phyloP scores from a whole-genome alignment of 2,113 vertebrate species.

The Elgaria multicarinata region DNA sequence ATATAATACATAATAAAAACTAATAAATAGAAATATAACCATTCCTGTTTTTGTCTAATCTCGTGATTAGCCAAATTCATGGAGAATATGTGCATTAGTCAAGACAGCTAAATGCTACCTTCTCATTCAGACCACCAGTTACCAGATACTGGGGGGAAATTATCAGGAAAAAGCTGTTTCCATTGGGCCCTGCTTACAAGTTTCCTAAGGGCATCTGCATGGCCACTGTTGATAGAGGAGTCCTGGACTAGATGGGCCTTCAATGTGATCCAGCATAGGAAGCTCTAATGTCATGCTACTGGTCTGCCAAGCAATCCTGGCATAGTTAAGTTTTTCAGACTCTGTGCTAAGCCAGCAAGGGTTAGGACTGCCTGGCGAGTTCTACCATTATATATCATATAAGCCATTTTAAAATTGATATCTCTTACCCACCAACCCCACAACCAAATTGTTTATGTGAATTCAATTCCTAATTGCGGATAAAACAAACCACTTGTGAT shows the following conservation, averaged over 20 bases:
- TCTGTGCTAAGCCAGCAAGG: not conserved
- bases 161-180: not conserved
- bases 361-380: slow-evolving; percentile 19
- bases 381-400: slow-evolving; percentile 50
- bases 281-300: not conserved
- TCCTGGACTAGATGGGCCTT: not conserved
- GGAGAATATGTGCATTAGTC: too few relatives aligned
- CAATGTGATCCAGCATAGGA: not conserved
- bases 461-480: slow-evolving; percentile 71
- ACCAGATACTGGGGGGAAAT: not conserved
- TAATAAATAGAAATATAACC: not conserved
- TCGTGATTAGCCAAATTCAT: not conserved
- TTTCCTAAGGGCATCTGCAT: not conserved
- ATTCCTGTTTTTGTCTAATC: not conserved
- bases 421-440: slow-evolving; percentile 34
- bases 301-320: not conserved
- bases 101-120: not conserved
- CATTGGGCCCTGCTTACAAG: not conserved
- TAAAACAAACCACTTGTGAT: slow-evolving; percentile 66
- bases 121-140: not conserved
- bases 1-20: not conserved
- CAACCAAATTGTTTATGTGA: slow-evolving; percentile 61
- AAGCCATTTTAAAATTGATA: slow-evolving; percentile 45
- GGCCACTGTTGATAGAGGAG: not conserved
- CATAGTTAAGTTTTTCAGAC: not conserved